Conservation (phyloP, 2,113 vertebrate species). For the Pithys albifrons region DNA sequence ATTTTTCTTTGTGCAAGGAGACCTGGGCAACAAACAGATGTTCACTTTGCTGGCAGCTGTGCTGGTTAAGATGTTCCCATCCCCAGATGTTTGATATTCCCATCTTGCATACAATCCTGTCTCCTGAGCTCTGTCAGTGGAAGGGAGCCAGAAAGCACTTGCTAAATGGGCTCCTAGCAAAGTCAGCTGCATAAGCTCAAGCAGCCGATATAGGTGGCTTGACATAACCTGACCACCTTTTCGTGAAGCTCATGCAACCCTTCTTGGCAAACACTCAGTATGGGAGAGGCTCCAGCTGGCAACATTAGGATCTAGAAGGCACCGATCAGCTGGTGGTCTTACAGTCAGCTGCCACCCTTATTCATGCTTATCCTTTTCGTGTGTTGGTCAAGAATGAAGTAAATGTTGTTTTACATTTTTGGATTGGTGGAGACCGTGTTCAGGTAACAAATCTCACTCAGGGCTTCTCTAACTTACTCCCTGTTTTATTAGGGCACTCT, state of each 20-base stretch:
- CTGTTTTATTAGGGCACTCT: not conserved
- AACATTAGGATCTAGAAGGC: not conserved
- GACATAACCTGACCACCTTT: not conserved
- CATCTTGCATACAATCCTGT: not conserved
- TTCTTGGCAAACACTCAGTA: not conserved
- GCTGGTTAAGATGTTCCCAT: not conserved
- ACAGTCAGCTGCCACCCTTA: not conserved
- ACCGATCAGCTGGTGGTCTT: not conserved
- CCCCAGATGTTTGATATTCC: not conserved
- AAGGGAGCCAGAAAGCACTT: conserved; percentile 2
- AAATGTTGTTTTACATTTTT: not conserved
- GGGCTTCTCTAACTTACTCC: not conserved
- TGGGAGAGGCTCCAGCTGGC: not conserved
- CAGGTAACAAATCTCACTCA: not conserved
- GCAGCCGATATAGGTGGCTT: not conserved
- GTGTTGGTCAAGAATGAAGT: not conserved
- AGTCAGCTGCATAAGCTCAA: not conserved
- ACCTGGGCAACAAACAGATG: conserved; percentile 3
- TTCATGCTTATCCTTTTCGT: not conserved
- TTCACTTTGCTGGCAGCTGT: not conserved
- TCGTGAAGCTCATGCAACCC: not conserved
- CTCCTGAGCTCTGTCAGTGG: not conserved
- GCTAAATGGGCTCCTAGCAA: not conserved
- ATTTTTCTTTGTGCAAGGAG: not conserved
- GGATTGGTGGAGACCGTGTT: not conserved